Evolutionary conservation across 2,113 vertebrate genomes (phyloP), one percentile per base, ranked within the genome.

Genomic region (Cisticola juncidis): DNA sequence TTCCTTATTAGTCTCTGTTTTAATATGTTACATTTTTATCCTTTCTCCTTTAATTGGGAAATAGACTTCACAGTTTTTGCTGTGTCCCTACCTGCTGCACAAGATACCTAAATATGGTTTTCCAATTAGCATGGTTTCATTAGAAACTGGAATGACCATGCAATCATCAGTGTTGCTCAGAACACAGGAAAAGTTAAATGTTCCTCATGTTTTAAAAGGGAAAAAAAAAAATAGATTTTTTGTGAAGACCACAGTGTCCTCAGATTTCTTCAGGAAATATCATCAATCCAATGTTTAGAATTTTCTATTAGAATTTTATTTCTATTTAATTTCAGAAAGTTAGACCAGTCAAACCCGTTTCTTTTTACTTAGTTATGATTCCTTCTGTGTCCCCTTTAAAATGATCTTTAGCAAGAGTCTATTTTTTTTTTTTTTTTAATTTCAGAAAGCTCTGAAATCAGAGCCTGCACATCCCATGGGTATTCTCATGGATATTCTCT

Each of bases 1-100:
- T 96, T 97, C 35, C 40, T 65, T 96, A 74, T 93, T 91, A 96
- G 72, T 86, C 42, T 33, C 66, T 72, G 11, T 57, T 62, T 86
- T 45, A 83, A 44, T 47, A 89, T 45, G 51, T 58, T 94, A 84
- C 28, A 28, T 58, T 96, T 90, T 86, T 47, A 86, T 73, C 29
- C 62, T 78, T 96, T 62, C 81, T 60, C 5, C 28, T 84, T 71
- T 81, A 94, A 93, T 47, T 86, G 23, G 68, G 86, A 92, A 92
- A 38, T 9, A 45, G 44, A 64, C 68, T 83, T 69, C 51, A 6
- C 22, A 47, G 47, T 36, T 81, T 96, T 79, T 35, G 48, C 28
- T 61, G 5, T 33, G 31, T 70, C 70, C 81, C 40, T 45, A 69
- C 50, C 51, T 80, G 19, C 68, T 74, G 16, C 18, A 24, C 26